Base-by-base conservation (phyloP, 2,797 vertebrate genomes). In the Antennarius maculatus region DNA sequence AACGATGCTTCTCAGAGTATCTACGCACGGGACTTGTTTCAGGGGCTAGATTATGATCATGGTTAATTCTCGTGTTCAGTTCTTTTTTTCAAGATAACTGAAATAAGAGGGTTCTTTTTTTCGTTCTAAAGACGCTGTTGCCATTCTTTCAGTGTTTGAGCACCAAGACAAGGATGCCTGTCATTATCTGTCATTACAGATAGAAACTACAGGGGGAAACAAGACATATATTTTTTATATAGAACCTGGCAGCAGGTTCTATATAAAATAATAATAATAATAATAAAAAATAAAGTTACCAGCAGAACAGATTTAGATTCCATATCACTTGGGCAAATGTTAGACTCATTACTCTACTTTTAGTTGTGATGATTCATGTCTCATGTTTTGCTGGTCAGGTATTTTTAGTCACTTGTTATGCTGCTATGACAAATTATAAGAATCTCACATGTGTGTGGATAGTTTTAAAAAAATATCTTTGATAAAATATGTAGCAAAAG, bases 311-410 rank as follows among this genome's bases (percentile, higher is more conserved):
- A 51, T 54, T 17, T 18, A 37, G 51, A 61, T 48, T 15, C 0
- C 1, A 61, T 7, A 18, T 28, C 54, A 54, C 3, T 64, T 49
- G 0, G 34, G 66, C 77, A 83, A 84, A 84, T 74, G 60, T 53
- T n/a, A 59, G 1, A 62, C 18, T 77, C 69, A 74, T n/a, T 49
- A 1, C 48, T 11, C 27, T 42, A 66, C 50, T 80, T 62, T 85
- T 46, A 54, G 11, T 13, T 0, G 8, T 28, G 15, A 60, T 43
- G n/a, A 17, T 11, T 54, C 9, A 68, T 52, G 29, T 48, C 16
- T 65, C 9, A 14, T 27, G 54, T 61, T 29, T 56, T 47, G 8
- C 37, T 14, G 6, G 2, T 39, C 8, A 45, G 23, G 61, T 45
- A 34, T 41, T 41, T 41, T 41, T 8, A 41, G 9, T 2, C 39